phyloP scores from a whole-genome alignment of 1,140 invertebrate species.

The Lethrus apterus region DNA sequence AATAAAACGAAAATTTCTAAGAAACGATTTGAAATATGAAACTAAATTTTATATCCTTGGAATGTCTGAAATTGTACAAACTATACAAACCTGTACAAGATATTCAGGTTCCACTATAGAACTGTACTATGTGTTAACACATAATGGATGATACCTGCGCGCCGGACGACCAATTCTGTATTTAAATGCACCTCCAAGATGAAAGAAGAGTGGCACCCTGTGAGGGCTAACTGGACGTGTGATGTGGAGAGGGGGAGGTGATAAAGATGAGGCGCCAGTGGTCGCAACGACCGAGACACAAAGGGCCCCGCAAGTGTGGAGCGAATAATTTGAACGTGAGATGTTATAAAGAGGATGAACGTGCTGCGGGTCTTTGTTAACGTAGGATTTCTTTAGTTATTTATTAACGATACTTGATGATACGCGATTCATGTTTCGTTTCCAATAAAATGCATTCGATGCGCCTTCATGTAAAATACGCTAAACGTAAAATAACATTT shows the following conservation, averaged over 20 bases:
- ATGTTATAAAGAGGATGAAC: slow-evolving; percentile 29
- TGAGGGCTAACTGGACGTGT: slow-evolving; percentile 12
- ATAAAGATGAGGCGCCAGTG: slow-evolving; percentile 28
- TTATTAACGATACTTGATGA: slow-evolving; percentile 9
- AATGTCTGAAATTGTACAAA: too few species aligned
- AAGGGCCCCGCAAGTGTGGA: slow-evolving; percentile 32
- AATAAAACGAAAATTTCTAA: too few species aligned
- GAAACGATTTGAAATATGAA: too few species aligned
- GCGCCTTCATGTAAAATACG: too few species aligned
- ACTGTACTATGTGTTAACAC: too few species aligned
- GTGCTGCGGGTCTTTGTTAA: slow-evolving; percentile 11
- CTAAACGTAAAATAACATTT: too few species aligned
- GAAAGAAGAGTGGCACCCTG: slow-evolving; percentile 18
- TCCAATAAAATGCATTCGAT: too few species aligned
- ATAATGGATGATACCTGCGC: too few species aligned
- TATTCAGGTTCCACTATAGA: too few species aligned
- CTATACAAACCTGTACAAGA: too few species aligned
- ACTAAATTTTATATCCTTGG: too few species aligned
- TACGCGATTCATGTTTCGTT: slow-evolving; percentile 8
- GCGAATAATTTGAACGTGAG: slow-evolving; percentile 32
- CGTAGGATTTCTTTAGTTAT: slow-evolving; percentile 11
- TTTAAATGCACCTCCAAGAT: slow-evolving; percentile 10
- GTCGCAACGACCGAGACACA: slow-evolving; percentile 31
- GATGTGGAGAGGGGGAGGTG: slow-evolving; percentile 17
- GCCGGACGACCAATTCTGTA: slow-evolving; percentile 1